phyloP scores from a whole-genome alignment of 2,113 vertebrate species.

The Rhipidura dahli region DNA sequence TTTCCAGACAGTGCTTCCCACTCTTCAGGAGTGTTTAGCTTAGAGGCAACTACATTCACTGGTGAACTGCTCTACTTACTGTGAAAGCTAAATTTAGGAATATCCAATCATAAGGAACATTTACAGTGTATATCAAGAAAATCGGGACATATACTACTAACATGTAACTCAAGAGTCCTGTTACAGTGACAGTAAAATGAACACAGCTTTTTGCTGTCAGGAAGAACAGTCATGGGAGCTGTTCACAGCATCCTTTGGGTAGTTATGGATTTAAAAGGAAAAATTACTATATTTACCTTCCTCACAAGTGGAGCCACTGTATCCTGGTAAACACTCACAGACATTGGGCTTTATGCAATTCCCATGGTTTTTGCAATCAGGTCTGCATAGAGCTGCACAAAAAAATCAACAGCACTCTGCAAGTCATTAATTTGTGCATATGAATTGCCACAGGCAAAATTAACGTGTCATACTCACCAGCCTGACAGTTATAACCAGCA shows the following conservation, averaged over 20 bases:
- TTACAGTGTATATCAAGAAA: neutral
- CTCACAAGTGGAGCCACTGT: slow-evolving; percentile 79
- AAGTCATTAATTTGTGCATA: neutral
- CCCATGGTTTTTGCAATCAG: slow-evolving; percentile 86
- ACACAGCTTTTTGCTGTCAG: neutral
- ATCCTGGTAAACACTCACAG: slow-evolving; percentile 81
- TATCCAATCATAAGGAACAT: neutral
- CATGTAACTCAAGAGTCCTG: neutral
- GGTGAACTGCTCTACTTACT: neutral
- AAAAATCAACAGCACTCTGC: slow-evolving; percentile 33
- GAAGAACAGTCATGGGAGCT: neutral
- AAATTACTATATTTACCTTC: slow-evolving; percentile 75
- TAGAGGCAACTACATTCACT: neutral
- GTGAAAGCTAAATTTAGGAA: neutral
- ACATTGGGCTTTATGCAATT: slow-evolving; percentile 82
- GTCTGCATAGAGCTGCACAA: slow-evolving; percentile 82
- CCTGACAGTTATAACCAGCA: slow-evolving; percentile 81
- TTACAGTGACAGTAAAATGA: neutral
- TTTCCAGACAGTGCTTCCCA: neutral
- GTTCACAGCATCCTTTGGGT: neutral
- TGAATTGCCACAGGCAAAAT: neutral
- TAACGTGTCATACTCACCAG: slow-evolving; percentile 74
- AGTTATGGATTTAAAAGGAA: neutral
- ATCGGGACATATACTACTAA: neutral
- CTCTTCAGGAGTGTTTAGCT: neutral